Evolutionary conservation across 2,797 vertebrate genomes (phyloP), one percentile per base, ranked within the genome.

Genomic region (Cetoscarus ocellatus): DNA sequence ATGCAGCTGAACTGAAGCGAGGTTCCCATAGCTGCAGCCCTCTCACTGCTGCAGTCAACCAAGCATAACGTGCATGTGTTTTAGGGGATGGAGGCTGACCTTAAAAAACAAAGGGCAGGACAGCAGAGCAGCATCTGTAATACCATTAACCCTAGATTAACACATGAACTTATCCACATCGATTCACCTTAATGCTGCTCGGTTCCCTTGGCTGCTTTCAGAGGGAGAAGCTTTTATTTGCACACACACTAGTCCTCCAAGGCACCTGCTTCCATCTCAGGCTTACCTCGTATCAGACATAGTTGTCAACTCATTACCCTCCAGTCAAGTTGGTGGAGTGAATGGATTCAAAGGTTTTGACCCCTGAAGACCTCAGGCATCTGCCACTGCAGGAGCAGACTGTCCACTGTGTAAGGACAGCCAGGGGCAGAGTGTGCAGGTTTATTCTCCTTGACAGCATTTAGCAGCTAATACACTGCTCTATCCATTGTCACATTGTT

Each of bases 91-190:
- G 61, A 51, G 13, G 34, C 45, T 67, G 75, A 81, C 75, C 80
- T 72, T 82, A 61, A 47, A 45, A 53, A 67, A 55, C 74, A 53
- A 48, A 72, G 75, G 47, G 62, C 82, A 73, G 68, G n/a, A 61
- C 40, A 65, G 73, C 9, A 35, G 48, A 70, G 61, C 62, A 36
- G 51, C 60, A 75, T 72, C 68, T 60, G 61, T 63, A 62, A 81
- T 27, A 45, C 53, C 52, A 76, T 87, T 84, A 83, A 76, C 73
- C 77, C 68, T 59, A 44, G 56, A 82, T 80, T 68, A 67, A 66
- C 74, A 75, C 70, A 80, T 88, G 72, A 76, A 86, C 60, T 75
- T 49, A 59, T 85, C 70, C 70, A 50, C 63, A 68, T 56, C 61
- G 79, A 84, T 84, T 74, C 65, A 72, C 27, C 57, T 65, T 59